Base-by-base conservation (phyloP, 2,797 vertebrate species). In the Lacerta viridis region DNA sequence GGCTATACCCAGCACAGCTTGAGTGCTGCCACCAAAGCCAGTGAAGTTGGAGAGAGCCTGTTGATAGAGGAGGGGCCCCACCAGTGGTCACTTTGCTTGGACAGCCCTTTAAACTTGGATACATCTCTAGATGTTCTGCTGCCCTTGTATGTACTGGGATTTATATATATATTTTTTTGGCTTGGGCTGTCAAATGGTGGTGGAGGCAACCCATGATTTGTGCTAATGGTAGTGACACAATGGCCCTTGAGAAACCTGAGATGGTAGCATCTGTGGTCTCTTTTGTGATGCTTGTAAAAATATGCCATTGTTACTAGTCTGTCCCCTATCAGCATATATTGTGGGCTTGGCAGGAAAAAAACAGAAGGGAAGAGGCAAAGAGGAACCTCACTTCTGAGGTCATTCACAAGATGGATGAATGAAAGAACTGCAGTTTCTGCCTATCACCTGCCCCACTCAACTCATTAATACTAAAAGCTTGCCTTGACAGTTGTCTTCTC, bases 401-500 rank as follows among this genome's bases (percentile, higher is more conserved):
- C 23, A 3, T 59, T 74, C 36, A 83, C 74, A 89, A 76, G 43
- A 2, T 0, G 0, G 79, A 23, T 66, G 9, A 84, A 25, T 61
- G 27, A 90, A 68, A 88, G 83, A 55, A 80, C 59, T 0, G 0
- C 20, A 75, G 23, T 79, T 92, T 68, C 50, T 80, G 27, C n/a
- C 59, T 61, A 66, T 71, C 87, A 43, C 68, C 39, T 23, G 2
- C 88, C 81, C 46, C 69, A 0, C 59, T 71, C 33, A 8, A 72
- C 7, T 78, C 43, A 50, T 72, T 80, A 61, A 43, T 83, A 86
- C 41, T 27, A 80, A 89, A 90, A 89, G 1, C n/a, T 71, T 3
- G 1, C 33, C 13, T 3, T 36, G n/a, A 33, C 36, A n/a, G 5
- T 46, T 79, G 18, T 89, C 82, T 77, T 83, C 77, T 61, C 61